Base-by-base conservation (phyloP, 1,140 invertebrate genomes). In the Drosophila quadrilineata region DNA sequence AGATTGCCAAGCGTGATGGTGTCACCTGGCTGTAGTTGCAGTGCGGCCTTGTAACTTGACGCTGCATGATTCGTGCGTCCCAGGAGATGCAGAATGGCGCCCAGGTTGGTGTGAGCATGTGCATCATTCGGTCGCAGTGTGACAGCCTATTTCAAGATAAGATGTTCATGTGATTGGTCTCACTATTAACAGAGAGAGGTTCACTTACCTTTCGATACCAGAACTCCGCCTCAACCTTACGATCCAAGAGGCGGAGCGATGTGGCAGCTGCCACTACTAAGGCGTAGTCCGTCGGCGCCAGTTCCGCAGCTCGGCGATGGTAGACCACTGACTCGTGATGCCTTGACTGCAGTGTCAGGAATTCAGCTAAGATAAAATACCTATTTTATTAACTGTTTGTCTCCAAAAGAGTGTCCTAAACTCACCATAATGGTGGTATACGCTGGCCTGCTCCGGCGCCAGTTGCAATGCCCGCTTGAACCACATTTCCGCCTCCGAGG, bases 1-100 rank as follows among this genome's bases (percentile, higher is more conserved):
- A 98, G 92, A 91, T 98, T 98, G 48, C 94, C 95, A 71, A 96
- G 91, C 12, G 97, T 98, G 17, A 96, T 96, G 16, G 92, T 91
- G 90, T 98, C 96, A 49, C 94, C 94, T 0, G 97, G 97, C 75
- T 96, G 94, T 3, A 98, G 90, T 59, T 93, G 91, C 31, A 98
- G 91, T 0, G 97, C 97, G 75, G 94, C 92, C 54, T 94, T 91
- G 89, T 98, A 98, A 46, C 95, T 94, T 4, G 92, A 90, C 17
- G 96, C 95, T 0, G 97, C 97, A 85, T 97, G 95, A 9, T 91
- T 90, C 57, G 96, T 95, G 91, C 98, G 97, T 6, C 96, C 96
- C 88, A 98, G 97, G 40, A 98, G 91, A 90, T 98, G 97, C 16
- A 97, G 91, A 86, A 99, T 98, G 33, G 97, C 97, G 10, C 97